Conservation (phyloP, 1,140 invertebrate species). For the Pissodes strobi region DNA sequence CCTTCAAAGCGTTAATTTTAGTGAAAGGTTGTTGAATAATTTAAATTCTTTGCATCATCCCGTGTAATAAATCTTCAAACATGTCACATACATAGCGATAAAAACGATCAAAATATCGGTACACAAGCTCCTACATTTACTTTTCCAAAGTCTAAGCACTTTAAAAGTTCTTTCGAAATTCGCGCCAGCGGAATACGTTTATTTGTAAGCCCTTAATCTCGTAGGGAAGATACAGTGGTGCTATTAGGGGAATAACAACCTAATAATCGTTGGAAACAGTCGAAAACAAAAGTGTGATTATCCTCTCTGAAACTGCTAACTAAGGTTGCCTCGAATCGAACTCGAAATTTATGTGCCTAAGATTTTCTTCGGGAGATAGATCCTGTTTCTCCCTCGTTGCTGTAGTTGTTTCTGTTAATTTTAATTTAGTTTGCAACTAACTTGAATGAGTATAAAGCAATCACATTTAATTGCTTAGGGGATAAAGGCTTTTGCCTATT, state of each 20-base stretch:
- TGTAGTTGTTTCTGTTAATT: conserved; percentile 24
- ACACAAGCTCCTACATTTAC: conserved; percentile 3
- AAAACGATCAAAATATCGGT: neutral
- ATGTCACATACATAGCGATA: too few species aligned
- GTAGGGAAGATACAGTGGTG: conserved; percentile 41
- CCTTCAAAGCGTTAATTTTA: too few species aligned
- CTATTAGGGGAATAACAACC: conserved; percentile 51
- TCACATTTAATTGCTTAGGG: conserved; percentile 26
- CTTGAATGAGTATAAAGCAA: conserved; percentile 25
- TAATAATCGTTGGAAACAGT: conserved; percentile 50
- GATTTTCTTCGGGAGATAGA: conserved; percentile 36
- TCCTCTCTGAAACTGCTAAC: conserved; percentile 49
- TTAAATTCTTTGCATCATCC: too few species aligned
- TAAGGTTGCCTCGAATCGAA: conserved; percentile 47
- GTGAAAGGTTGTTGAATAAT: too few species aligned
- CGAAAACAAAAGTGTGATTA: conserved; percentile 51
- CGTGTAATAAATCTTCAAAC: too few species aligned
- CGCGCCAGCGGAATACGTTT: conserved; percentile 23
- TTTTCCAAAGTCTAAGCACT: conserved; percentile 19
- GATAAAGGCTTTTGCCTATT: conserved; percentile 18
- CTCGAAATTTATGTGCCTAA: conserved; percentile 44
- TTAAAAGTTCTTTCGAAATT: conserved; percentile 18
- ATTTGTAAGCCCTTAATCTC: conserved; percentile 34
- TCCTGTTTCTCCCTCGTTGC: conserved; percentile 31
- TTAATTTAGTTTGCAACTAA: conserved; percentile 26